Base-by-base conservation (phyloP, 1,140 invertebrate species). In the Drosophila nannoptera region DNA sequence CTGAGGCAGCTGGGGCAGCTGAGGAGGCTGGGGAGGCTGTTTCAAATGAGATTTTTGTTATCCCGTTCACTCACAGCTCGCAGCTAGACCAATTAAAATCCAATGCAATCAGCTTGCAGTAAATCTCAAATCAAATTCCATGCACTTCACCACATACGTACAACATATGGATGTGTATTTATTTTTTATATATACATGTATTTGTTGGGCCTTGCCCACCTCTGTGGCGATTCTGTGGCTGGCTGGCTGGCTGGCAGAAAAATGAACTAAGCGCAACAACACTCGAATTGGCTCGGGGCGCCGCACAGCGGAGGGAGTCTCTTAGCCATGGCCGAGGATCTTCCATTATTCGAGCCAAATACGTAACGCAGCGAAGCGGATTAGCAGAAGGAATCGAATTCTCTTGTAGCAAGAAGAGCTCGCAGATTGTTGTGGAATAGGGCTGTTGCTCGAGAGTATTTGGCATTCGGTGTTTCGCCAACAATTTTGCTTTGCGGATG, bases 191-290 rank as follows among this genome's bases (percentile, higher is more conserved):
- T 22, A 22, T 22, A 22, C 1, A 22, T 68, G 60, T 73, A 55
- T 60, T 64, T 69, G 50, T 46, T n/a, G 42, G 55, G 16, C 6
- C 46, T 53, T 46, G 32, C 46, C 42, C 50, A 49, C 7, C 45
- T 49, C 45, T 59, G 46, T 55, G 73, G 59, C 74, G 73, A 82
- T 81, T 81, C 74, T 83, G 65, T 59, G 50, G 46, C 68, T 75
- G 78, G 76, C 72, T 59, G 50, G 46, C 68, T 75, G 78, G 76
- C 72, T 84, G 72, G 72, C 68, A 67, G 78, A 73, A 80, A 82
- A 78, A 75, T 83, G 36, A 76, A 80, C 73, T 84, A 64, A 65
- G 12, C 33, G 35, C 14, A 59, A 59, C 45, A 53, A 45, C 60
- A 60, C 43, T 54, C 43, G 60, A 61, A 32, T 60, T 58, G 73